Conservation (phyloP, 2,888 invertebrate species). For the Linhomoeus sp. region DNA sequence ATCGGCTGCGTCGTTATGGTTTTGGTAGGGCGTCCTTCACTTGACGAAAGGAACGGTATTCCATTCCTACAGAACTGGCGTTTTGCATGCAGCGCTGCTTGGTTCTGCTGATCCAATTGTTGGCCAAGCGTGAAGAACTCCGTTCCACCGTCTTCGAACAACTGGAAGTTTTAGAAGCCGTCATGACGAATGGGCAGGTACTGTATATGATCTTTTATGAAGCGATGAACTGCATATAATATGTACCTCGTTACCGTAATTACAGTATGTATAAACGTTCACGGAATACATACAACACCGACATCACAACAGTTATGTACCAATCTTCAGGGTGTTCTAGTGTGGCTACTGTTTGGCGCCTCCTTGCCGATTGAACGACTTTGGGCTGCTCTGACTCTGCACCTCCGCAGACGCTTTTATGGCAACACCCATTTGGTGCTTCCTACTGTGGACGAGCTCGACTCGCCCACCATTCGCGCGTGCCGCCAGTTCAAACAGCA, state of each 20-base stretch:
- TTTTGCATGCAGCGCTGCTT: too few species aligned
- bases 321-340: constrained; percentile 56
- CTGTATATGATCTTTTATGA: too few species aligned
- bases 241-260: too few species aligned
- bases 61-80: too few species aligned
- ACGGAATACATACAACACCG: too few species aligned
- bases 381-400: constrained; percentile 1
- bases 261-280: too few species aligned
- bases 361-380: constrained; percentile 45
- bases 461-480: constrained; percentile 13
- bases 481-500: constrained; percentile 23
- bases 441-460: constrained; percentile 15
- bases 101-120: too few species aligned
- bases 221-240: too few species aligned
- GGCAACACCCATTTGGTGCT: constrained; percentile 19
- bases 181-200: constrained; percentile 59
- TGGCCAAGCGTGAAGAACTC: neutral
- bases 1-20: too few species aligned
- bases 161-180: constrained; percentile 70
- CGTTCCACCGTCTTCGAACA: constrained; percentile 33
- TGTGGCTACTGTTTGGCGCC: constrained; percentile 59
- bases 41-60: too few species aligned
- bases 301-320: too few species aligned
- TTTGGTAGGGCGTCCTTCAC: too few species aligned
- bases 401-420: constrained; percentile 19